Evolutionary conservation across 2,797 vertebrate species (phyloP).

Genomic region (Erithacus rubecula): DNA sequence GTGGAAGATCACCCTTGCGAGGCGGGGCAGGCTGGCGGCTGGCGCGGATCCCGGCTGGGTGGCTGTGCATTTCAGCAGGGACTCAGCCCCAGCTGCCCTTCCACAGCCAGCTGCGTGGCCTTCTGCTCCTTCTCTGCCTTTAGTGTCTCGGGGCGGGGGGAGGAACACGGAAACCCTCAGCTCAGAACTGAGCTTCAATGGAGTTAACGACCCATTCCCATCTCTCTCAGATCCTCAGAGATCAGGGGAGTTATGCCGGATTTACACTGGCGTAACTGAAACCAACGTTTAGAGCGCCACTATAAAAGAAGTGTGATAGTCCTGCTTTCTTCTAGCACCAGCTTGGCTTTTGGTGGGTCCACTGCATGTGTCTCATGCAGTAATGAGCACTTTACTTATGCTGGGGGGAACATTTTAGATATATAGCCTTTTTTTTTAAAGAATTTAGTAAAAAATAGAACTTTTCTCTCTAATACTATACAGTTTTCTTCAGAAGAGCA

Average conservation of each 20-base stretch:
- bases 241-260: background rate
- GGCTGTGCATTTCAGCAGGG: background rate
- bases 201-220: conserved; percentile 47
- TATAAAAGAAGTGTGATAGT: background rate
- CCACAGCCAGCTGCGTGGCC: background rate
- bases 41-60: background rate
- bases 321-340: conserved; percentile 39
- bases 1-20: background rate
- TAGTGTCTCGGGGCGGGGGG: background rate
- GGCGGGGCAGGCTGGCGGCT: background rate
- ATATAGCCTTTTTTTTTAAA: conserved; percentile 31
- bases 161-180: conserved; percentile 61
- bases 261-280: background rate
- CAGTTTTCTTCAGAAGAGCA: conserved; percentile 61
- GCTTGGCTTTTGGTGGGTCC: conserved; percentile 27
- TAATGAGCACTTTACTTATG: conserved; percentile 27
- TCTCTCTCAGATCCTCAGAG: background rate
- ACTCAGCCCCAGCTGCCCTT: background rate
- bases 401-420: conserved; percentile 48
- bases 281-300: background rate
- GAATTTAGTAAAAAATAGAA: conserved; percentile 56
- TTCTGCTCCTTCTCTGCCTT: background rate
- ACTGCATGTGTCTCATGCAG: conserved; percentile 16
- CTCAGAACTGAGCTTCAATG: conserved; percentile 64
- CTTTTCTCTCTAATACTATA: conserved; percentile 66